Evolutionary conservation across 2,888 invertebrate species (phyloP).

Genomic region (Andrena bicolor): DNA sequence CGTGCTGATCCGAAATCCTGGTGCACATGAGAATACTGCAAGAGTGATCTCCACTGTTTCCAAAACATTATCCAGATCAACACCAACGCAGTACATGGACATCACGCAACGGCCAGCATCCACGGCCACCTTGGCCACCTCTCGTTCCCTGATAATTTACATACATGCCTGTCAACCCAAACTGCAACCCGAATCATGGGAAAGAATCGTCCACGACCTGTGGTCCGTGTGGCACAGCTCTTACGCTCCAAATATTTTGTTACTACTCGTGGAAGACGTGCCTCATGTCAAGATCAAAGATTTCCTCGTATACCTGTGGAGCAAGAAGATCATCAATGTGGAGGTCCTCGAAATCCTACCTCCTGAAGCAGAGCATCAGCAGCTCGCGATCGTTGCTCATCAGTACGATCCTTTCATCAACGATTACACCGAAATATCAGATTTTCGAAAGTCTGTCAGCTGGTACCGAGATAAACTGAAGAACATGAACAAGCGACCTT

Average conservation of each 20-base stretch:
- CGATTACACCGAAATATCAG: not conserved
- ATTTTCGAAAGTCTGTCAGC: not conserved
- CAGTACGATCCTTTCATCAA: conserved; percentile 8
- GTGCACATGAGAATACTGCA: not conserved
- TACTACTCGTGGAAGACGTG: not conserved
- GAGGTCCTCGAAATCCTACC: conserved; percentile 4
- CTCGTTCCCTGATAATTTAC: conserved; percentile 14
- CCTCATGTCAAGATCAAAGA: not conserved
- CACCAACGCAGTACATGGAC: not conserved
- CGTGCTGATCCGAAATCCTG: not conserved
- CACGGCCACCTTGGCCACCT: not conserved
- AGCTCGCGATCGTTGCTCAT: not conserved
- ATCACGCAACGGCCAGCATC: not conserved
- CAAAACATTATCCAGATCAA: not conserved
- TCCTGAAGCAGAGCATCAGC: too few relatives aligned
- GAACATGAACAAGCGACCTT: not conserved
- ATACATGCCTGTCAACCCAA: not conserved
- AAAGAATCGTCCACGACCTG: not conserved
- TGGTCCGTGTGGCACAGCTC: not conserved
- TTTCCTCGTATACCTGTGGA: conserved; percentile 1
- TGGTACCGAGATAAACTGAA: conserved; percentile 9
- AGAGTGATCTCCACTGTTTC: not conserved
- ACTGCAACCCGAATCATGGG: not conserved
- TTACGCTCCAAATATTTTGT: not conserved
- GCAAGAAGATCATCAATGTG: not conserved